Evolutionary conservation across 2,113 vertebrate species (phyloP).

Genomic region (Hyla sarda): DNA sequence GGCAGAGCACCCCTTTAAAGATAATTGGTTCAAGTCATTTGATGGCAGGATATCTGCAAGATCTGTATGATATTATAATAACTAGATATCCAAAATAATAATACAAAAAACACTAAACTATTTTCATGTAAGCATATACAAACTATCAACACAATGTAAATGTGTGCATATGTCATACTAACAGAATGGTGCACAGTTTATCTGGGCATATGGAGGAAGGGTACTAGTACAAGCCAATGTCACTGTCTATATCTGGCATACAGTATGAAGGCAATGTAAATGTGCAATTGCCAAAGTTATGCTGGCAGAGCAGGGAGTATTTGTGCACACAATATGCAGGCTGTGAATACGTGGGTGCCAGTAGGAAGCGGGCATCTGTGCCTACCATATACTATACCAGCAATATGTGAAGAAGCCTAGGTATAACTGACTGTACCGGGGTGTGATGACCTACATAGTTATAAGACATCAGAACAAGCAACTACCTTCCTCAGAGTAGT

Average conservation of each 20-base stretch:
- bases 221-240: conserved; percentile 21
- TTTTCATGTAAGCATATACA: background rate
- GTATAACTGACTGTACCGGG: background rate
- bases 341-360: conserved; percentile 35
- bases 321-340: conserved; percentile 45
- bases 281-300: conserved; percentile 1
- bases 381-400: conserved; percentile 15
- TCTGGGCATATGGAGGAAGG: conserved; percentile 39
- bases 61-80: background rate
- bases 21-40: background rate
- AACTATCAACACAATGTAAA: conserved; percentile 14
- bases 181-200: conserved; percentile 44
- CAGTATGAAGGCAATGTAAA: conserved; percentile 17
- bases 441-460: background rate
- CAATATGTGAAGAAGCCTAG: background rate
- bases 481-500: background rate
- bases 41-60: background rate
- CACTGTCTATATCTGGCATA: conserved; percentile 43
- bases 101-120: background rate
- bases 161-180: conserved; percentile 20
- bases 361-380: conserved; percentile 27
- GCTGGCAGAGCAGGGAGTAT: conserved; percentile 34
- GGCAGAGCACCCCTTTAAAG: no score
- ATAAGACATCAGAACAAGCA: background rate
- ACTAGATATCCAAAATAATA: background rate